Base-by-base conservation (phyloP, 2,888 invertebrate genomes). In the Calameuta idolon region DNA sequence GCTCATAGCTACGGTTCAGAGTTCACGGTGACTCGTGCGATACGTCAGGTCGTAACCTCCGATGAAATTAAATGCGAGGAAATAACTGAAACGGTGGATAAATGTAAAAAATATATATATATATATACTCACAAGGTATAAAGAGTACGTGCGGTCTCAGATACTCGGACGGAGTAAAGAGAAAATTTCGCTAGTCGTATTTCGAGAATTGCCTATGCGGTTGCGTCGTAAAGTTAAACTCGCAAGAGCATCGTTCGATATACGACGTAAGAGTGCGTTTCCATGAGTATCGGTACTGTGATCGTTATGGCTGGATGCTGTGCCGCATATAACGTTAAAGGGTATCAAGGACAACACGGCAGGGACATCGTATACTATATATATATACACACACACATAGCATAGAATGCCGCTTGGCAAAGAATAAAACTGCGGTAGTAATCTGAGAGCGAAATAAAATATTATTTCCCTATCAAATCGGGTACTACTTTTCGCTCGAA, bases 381-480 rank as follows among this genome's bases (percentile, higher is more conserved):
- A 69, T 69, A 33, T 30, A 71, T 31, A 12, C 12, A 69, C 69
- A 12, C 12, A 69, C 69, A 55, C 9, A 23, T 15, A 40, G 23
- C 12, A 5, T 23, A 69, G 68, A 78, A 79, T 77, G 76, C 84
- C 83, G 84, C 86, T 85, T 81, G 81, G 76, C 69, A 76, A 84
- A 76, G 84, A 85, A 87, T 85, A 85, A 86, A 89, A 85, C 82
- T 82, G 81, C 79, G 82, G 80, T 77, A 80, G 85, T 85, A 87
- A 87, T 87, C 88, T 87, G 82, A 83, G 81, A 83, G 82, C 80
- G 86, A 86, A 89, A 88, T 89, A 89, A 89, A 89, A 89, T 90
- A 90, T 90, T 88, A 89, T 89, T 89, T 88, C 87, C 87, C 87
- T 87, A 89, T 90, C 87, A 88, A 90, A 88, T 85, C 85, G 86